phyloP scores from a whole-genome alignment of 2,888 invertebrate species.

The Acleris literana region DNA sequence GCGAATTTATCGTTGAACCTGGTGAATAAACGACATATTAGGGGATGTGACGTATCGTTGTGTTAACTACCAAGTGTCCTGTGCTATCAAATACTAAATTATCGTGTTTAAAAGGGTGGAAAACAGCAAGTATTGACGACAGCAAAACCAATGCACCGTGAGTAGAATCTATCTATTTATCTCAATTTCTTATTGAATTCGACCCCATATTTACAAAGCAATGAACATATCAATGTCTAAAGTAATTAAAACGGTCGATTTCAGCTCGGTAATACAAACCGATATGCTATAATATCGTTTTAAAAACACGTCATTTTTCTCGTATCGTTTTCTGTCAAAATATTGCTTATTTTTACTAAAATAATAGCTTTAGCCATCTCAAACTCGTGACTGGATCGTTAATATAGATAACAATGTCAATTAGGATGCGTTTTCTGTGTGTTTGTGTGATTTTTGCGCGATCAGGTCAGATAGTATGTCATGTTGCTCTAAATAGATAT shows the following conservation, averaged over 20 bases:
- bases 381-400: conserved; percentile 12
- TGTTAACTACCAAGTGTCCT: conserved; percentile 48
- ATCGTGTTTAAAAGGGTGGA: conserved; percentile 24
- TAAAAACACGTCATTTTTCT: conserved; percentile 25
- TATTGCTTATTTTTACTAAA: neutral
- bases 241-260: conserved; percentile 2
- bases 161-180: conserved; percentile 17
- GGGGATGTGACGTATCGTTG: conserved; percentile 58
- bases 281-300: conserved; percentile 10
- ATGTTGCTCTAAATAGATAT: conserved; percentile 27
- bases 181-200: neutral
- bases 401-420: conserved; percentile 4
- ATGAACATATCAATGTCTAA: neutral
- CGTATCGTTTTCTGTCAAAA: conserved; percentile 7
- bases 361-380: neutral
- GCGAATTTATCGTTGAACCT: conserved; percentile 58
- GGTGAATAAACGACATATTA: conserved; percentile 44
- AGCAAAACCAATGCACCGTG: conserved; percentile 31
- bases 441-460: conserved; percentile 27
- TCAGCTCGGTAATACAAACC: neutral
- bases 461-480: conserved; percentile 14
- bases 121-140: conserved; percentile 35
- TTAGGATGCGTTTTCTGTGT: conserved; percentile 5
- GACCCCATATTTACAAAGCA: neutral
- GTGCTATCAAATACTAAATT: conserved; percentile 35